Evolutionary conservation across 2,888 invertebrate species (phyloP).

Genomic region (Eurytoma adleriae): DNA sequence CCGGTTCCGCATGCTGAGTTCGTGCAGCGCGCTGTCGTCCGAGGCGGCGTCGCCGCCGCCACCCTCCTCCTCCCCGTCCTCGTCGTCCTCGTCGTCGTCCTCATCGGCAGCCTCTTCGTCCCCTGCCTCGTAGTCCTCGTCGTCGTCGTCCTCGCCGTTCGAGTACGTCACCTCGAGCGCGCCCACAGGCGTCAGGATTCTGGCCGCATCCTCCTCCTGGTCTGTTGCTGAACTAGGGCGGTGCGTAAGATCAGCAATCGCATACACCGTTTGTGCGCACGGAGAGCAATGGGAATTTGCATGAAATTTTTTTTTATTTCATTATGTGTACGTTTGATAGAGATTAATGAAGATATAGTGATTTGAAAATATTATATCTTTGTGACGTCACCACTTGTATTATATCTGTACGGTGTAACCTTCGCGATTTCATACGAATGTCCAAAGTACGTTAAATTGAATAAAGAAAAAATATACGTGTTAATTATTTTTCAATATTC

Average conservation of each 20-base stretch:
- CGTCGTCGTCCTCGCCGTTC: slow-evolving; percentile 28
- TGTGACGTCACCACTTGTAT: too few relatives aligned
- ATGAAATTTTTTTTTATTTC: too few relatives aligned
- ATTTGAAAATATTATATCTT: too few relatives aligned
- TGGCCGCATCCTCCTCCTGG: neutral
- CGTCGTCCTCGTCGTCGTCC: neutral
- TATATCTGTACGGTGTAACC: too few relatives aligned
- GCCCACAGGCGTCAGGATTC: neutral
- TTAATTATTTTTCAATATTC: too few relatives aligned
- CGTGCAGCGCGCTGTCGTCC: slow-evolving; percentile 16
- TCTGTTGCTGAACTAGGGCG: slow-evolving; percentile 19
- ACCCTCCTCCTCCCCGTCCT: neutral
- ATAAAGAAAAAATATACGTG: too few relatives aligned
- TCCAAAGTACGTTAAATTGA: too few relatives aligned
- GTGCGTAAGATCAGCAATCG: neutral
- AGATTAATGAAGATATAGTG: too few relatives aligned
- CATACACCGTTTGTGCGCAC: too few relatives aligned
- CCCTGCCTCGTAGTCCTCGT: slow-evolving; percentile 10
- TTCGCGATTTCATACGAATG: too few relatives aligned
- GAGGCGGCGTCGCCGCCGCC: neutral
- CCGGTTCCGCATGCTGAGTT: neutral
- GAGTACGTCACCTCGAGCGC: slow-evolving; percentile 14
- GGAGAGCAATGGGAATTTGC: too few relatives aligned
- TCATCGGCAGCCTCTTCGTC: neutral
- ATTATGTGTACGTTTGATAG: too few relatives aligned